Base-by-base conservation (phyloP, 2,113 vertebrate genomes). In the Sinocyclocheilus grahami region DNA sequence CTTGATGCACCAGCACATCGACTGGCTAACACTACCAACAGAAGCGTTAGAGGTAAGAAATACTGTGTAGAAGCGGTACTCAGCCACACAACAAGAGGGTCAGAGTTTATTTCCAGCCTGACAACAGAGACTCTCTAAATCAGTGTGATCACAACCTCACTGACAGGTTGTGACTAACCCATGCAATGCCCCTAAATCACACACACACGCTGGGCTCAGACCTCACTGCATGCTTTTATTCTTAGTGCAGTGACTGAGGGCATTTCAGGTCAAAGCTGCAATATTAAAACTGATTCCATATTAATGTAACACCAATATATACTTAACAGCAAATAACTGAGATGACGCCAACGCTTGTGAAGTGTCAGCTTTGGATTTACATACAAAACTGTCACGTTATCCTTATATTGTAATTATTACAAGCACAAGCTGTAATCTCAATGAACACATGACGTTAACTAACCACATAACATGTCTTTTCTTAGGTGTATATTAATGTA, bases 141-240 rank as follows among this genome's bases (percentile, higher is more conserved):
- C 58, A 76, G 27, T 6, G 74, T 65, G 53, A 83, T 78, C 63
- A 11, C 63, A 78, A 46, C 4, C 33, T n/a, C 7, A 81, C 60
- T 81, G 78, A 81, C 37, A 16, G 46, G 53, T 79, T 72, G 22
- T 76, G 53, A 69, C n/a, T 67, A 80, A 84, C 62, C 67, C 77
- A 30, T 80, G 48, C 20, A 69, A 58, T 69, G 62, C 4, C 20
- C 81, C 60, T 69, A 51, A 82, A 85, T 88, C 65, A 69, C 65
- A 46, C 46, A 71, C 46, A 55, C 76, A 12, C 5, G 1, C 53
- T 24, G 33, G 33, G 55, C 51, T 78, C 22, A n/a, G 58, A 69
- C 46, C 39, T 51, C 13, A 58, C n/a, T 48, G 62, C 62, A 18
- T 76, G 58, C 4, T 30, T 78, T 85, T 65, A 48, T 65, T 78